Percentiles rank a stretch among this genome's conserved stretches.
Evolutionary conservation across 1,140 invertebrate species (phyloP).

Genomic region (Drosophila tristis): DNA sequence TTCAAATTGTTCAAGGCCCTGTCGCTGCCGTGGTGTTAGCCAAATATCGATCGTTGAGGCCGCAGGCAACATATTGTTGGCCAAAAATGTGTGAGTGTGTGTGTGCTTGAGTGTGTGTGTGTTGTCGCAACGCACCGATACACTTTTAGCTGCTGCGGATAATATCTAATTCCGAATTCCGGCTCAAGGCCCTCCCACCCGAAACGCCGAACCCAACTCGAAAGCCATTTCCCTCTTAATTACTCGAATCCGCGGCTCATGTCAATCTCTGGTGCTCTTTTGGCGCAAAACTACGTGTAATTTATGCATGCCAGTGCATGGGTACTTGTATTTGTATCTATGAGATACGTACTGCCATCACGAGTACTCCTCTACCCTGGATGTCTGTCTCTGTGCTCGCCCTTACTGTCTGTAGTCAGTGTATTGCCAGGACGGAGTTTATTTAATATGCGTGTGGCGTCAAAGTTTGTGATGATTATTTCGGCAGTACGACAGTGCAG

Average conservation of each 20-base stretch:
- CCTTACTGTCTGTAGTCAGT: slow-evolving; percentile 8
- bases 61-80: too few species aligned
- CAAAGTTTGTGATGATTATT: slow-evolving; percentile 81
- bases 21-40: too few species aligned
- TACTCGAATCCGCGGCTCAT: slow-evolving; percentile 30
- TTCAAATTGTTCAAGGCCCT: too few species aligned
- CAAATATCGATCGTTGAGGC: too few species aligned
- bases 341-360: slow-evolving; percentile 50
- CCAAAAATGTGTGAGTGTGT: too few species aligned
- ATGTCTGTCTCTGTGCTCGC: slow-evolving; percentile 1
- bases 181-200: slow-evolving; percentile 19
- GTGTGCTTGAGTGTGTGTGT: too few species aligned
- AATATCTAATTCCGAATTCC: slow-evolving; percentile 37
- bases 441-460: slow-evolving; percentile 82
- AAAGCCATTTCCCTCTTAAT: slow-evolving; percentile 28
- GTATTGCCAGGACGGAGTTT: slow-evolving; percentile 51
- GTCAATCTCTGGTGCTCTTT: slow-evolving; percentile 32
- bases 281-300: slow-evolving; percentile 28
- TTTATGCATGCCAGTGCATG: slow-evolving; percentile 37
- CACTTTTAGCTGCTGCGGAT: slow-evolving; percentile 1
- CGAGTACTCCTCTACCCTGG: not conserved
- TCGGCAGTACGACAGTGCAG: slow-evolving; percentile 30
- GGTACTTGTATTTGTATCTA: slow-evolving; percentile 61
- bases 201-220: slow-evolving; percentile 21
- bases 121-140: not conserved